Conservation (phyloP, 2,888 invertebrate genomes). For the Spodoptera exigua region DNA sequence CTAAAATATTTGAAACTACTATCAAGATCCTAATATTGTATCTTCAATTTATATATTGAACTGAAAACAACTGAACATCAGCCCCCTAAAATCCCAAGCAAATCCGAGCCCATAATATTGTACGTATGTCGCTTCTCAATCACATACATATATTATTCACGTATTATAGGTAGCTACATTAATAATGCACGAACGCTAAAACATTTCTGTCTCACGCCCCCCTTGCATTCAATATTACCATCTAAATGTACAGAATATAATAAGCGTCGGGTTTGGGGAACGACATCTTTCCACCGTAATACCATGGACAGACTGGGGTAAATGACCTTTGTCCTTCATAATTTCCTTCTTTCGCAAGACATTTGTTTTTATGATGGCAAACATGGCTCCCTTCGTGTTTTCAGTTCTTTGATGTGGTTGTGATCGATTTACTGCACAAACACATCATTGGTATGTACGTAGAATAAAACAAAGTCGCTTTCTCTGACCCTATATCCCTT, state of each 20-base stretch:
- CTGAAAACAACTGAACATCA: background rate
- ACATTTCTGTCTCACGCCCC: constrained; percentile 35
- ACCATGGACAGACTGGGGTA: background rate
- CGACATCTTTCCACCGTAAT: constrained; percentile 12
- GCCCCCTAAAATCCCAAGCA: background rate
- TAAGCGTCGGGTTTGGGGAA: background rate
- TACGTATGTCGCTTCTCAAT: constrained; percentile 19
- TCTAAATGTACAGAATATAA: constrained; percentile 29
- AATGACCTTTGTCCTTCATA: constrained; percentile 6
- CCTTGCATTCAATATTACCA: constrained; percentile 43
- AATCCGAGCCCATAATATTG: constrained; percentile 3
- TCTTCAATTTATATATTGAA: background rate
- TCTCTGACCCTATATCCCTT: no score
- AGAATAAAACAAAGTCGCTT: no score
- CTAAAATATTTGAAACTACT: no score
- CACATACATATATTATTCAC: constrained; percentile 24
- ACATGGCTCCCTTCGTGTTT: no score
- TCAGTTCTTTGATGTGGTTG: no score
- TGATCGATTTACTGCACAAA: no score
- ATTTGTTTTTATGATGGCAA: background rate
- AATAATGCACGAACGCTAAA: constrained; percentile 39
- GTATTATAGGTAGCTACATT: constrained; percentile 26
- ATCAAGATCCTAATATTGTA: no score
- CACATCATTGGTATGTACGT: no score
- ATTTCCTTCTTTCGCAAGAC: background rate